phyloP scores from a whole-genome alignment of 1,140 invertebrate species.

The Asbolus verrucosus region DNA sequence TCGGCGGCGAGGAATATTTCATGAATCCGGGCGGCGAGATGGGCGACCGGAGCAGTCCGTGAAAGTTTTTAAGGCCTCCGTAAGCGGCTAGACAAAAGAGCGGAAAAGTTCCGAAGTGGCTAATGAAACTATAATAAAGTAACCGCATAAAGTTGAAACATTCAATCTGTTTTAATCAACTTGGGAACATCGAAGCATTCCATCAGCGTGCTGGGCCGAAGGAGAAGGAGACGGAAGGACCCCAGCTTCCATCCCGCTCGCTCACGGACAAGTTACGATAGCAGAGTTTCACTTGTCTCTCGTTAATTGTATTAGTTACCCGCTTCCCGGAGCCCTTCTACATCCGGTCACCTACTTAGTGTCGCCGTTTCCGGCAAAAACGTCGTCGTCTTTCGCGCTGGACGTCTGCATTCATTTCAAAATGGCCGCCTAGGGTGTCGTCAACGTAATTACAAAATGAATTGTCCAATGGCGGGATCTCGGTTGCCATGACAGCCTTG shows the following conservation, averaged over 20 bases:
- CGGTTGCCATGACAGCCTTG: constrained; percentile 66
- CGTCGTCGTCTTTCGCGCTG: constrained; percentile 53
- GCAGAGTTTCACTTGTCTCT: constrained; percentile 66
- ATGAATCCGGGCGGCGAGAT: constrained; percentile 1
- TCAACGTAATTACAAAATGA: constrained; percentile 67
- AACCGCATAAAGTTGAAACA: constrained; percentile 64
- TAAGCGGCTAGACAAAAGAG: constrained; percentile 49
- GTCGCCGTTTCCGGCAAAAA: constrained; percentile 48
- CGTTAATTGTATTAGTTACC: constrained; percentile 66
- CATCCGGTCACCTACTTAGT: constrained; percentile 57
- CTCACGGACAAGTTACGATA: constrained; percentile 63
- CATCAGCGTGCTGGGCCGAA: constrained; percentile 51
- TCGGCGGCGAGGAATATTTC: background rate
- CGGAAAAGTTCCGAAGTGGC: constrained; percentile 56
- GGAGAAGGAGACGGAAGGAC: constrained; percentile 3
- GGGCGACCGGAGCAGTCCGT: background rate
- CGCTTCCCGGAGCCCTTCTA: constrained; percentile 59
- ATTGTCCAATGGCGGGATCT: constrained; percentile 67
- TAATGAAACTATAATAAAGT: constrained; percentile 63
- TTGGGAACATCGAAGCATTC: constrained; percentile 60
- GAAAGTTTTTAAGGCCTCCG: constrained; percentile 15
- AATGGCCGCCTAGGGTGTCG: constrained; percentile 67
- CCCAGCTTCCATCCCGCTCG: constrained; percentile 13
- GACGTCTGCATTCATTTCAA: constrained; percentile 64
- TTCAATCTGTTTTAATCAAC: constrained; percentile 66